Conservation (phyloP, 2,888 invertebrate species). For the Dioctria rufipes region DNA sequence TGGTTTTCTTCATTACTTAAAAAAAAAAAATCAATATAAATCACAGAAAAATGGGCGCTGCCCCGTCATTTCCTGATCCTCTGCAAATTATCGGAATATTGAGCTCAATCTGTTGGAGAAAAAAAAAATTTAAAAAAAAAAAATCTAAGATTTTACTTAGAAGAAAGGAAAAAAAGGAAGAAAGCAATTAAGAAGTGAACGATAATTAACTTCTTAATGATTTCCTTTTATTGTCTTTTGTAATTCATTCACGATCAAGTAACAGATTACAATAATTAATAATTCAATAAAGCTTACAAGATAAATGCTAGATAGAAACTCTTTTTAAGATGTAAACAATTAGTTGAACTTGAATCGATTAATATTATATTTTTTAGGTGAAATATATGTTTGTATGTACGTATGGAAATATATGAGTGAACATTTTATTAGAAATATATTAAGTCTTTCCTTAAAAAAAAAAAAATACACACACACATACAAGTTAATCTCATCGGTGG, state of each 20-base stretch:
- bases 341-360: slow-evolving; percentile 30
- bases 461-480: slow-evolving; percentile 14
- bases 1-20: not conserved
- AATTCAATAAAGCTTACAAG: slow-evolving; percentile 40
- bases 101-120: slow-evolving; percentile 26
- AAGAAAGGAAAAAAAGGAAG: not conserved
- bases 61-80: not conserved
- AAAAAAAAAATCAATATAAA: not conserved
- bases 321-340: slow-evolving; percentile 13
- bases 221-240: slow-evolving; percentile 37
- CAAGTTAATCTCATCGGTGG: slow-evolving; percentile 2
- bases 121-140: not conserved
- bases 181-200: not conserved
- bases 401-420: not conserved
- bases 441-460: slow-evolving; percentile 7
- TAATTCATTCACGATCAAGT: slow-evolving; percentile 39
- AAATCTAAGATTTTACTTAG: not conserved
- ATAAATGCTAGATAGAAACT: not conserved
- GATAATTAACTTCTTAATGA: not conserved
- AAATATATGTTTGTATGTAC: not conserved
- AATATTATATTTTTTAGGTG: slow-evolving; percentile 7
- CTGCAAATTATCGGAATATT: not conserved
- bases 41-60: not conserved
- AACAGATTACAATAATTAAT: no score
- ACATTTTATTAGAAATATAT: slow-evolving; percentile 16